Base-by-base conservation (phyloP, 2,888 invertebrate genomes). In the Petrolisthes manimaculis region DNA sequence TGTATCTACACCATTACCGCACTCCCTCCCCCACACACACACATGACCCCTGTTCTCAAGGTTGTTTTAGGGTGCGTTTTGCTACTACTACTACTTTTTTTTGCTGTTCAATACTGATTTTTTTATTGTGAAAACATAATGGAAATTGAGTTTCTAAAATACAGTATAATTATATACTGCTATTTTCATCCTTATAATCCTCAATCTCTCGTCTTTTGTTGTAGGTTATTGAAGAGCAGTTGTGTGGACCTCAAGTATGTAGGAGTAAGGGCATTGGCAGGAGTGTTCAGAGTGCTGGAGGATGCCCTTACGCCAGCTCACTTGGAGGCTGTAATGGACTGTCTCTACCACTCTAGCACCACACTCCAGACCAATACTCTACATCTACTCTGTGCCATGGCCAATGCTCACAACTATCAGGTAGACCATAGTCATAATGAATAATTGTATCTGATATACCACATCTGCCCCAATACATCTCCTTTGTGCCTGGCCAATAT, bases 311-410 rank as follows among this genome's bases (percentile, higher is more conserved):
- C 89, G 0, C 82, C 84, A 37, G 77, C 54, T 75, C 89, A 89
- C 71, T 82, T 89, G 74, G 87, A 89, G 78, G 89, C 89, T 77
- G 87, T 89, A 12, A 69, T 89, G 12, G 89, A 89, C 56, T 89
- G 89, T 75, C 82, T 89, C 5, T 81, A 89, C 24, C 84, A 84
- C 56, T 87, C 89, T 12, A 69, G 82, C 75, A 18, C 53, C 21
- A 78, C 74, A 53, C 84, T 89, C 9, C 89, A 89, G 54, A 56
- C 89, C 51, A 86, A 83, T 55, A 89, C 89, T 54, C 69, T 89
- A 2, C 79, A 75, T 12, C 78, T 89, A 18, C 81, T 89, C 12
- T 89, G 89, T 74, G 75, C 89, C 51, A 89, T 89, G 89, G 89
- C 89, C 0, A 89, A 89, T 78, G 18, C 77, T 55, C 71, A 84